Evolutionary conservation across 1,140 invertebrate species (phyloP).

Genomic region (Xylocopa sonorina): DNA sequence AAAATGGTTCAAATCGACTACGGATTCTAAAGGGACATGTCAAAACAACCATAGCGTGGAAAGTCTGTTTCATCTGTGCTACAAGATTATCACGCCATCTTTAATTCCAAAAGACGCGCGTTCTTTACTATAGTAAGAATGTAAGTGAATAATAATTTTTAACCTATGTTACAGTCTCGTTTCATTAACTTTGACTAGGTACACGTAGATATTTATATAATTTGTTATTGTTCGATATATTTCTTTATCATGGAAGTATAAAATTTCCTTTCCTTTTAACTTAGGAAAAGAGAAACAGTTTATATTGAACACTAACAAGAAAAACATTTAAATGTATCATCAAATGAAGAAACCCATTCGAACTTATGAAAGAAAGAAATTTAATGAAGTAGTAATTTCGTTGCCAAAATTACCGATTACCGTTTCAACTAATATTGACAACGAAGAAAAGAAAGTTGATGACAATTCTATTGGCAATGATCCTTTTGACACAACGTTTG

Average conservation of each 20-base stretch:
- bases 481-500: constrained; percentile 72
- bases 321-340: background rate
- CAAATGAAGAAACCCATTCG: constrained; percentile 31
- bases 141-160: background rate
- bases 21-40: too few species aligned
- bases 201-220: too few species aligned
- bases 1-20: too few species aligned
- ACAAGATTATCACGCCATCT: background rate
- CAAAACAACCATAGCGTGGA: too few species aligned
- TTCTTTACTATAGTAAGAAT: background rate
- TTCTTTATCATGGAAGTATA: background rate
- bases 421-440: too few species aligned
- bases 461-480: constrained; percentile 52
- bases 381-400: background rate
- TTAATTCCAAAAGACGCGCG: background rate
- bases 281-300: background rate
- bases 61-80: background rate
- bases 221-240: background rate
- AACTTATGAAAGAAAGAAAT: constrained; percentile 49
- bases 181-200: background rate
- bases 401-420: background rate
- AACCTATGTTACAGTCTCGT: too few species aligned
- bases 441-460: background rate
- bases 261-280: background rate
- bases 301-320: background rate